phyloP scores from a whole-genome alignment of 53 echinoderm and acorn worm genomes.

The Zoroaster sp. region DNA sequence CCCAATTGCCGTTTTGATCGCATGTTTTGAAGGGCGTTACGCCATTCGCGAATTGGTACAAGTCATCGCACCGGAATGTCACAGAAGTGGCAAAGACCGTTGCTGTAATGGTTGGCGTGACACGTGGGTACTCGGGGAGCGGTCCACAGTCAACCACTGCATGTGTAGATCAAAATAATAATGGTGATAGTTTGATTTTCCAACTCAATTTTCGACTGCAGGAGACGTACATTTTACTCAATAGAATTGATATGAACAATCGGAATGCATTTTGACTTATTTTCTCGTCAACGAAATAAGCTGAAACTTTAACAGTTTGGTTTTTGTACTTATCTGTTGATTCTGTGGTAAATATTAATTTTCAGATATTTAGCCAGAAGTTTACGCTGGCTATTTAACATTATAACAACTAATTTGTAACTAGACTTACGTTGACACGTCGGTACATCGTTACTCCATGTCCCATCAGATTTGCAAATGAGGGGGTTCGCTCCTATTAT shows the following conservation, averaged over 20 bases:
- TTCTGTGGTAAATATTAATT: no score
- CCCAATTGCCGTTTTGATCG: conserved; percentile 35
- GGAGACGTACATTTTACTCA: no score
- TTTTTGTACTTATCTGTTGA: no score
- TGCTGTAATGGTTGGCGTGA: conserved; percentile 18
- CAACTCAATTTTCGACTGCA: no score
- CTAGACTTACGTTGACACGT: conserved; percentile 43
- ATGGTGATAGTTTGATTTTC: no score
- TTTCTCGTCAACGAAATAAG: no score
- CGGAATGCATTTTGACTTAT: no score
- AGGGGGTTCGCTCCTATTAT: neutral
- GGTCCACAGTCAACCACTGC: conserved; percentile 35
- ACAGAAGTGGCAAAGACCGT: conserved; percentile 47
- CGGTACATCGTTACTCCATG: conserved; percentile 40
- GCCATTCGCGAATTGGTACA: conserved; percentile 35
- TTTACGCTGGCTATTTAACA: no score
- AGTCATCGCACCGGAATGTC: conserved; percentile 48
- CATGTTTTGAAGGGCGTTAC: conserved; percentile 46
- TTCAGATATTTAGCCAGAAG: no score
- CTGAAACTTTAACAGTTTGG: no score
- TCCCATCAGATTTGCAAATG: neutral
- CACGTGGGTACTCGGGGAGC: conserved; percentile 27
- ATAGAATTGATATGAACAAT: no score
- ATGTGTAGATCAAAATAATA: neutral
- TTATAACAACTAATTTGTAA: no score